These are phyloP conservation scores for Rhingia rostrata DNA, from an alignment of 2,888 invertebrate genomes.

Conservation along the genomic window DNA sequence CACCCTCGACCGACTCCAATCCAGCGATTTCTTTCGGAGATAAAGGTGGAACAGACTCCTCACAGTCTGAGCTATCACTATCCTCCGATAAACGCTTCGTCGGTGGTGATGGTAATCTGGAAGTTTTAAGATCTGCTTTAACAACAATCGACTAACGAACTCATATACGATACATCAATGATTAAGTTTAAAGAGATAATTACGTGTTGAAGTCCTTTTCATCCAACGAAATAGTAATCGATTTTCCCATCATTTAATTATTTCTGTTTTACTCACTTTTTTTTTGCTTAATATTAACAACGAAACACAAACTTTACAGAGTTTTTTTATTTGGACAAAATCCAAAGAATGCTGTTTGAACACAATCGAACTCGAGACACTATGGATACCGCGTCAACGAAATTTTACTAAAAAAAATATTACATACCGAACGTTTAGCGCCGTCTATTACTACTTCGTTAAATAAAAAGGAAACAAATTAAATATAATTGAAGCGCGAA, in stretches of 20 bases:
- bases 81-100: slow-evolving; percentile 62
- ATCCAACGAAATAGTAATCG: slow-evolving; percentile 73
- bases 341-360: slow-evolving; percentile 18
- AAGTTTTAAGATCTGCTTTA: slow-evolving; percentile 18
- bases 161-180: slow-evolving; percentile 25
- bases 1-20: slow-evolving; percentile 83
- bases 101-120: slow-evolving; percentile 29
- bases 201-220: slow-evolving; percentile 73
- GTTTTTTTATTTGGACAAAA: neutral
- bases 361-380: slow-evolving; percentile 40
- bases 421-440: slow-evolving; percentile 52
- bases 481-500: slow-evolving; percentile 29
- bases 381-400: slow-evolving; percentile 18
- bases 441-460: slow-evolving; percentile 76
- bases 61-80: slow-evolving; percentile 74
- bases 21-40: slow-evolving; percentile 79
- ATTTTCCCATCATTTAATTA: slow-evolving; percentile 35
- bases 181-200: slow-evolving; percentile 63
- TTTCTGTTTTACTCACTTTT: slow-evolving; percentile 35
- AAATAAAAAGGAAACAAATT: slow-evolving; percentile 67
- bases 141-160: slow-evolving; percentile 5
- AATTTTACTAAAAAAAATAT: slow-evolving; percentile 8
- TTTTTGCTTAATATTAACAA: slow-evolving; percentile 23
- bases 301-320: slow-evolving; percentile 48
- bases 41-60: slow-evolving; percentile 77